Evolutionary conservation across 2,888 invertebrate species (phyloP).

Genomic region (Meliscaeva auricollis): DNA sequence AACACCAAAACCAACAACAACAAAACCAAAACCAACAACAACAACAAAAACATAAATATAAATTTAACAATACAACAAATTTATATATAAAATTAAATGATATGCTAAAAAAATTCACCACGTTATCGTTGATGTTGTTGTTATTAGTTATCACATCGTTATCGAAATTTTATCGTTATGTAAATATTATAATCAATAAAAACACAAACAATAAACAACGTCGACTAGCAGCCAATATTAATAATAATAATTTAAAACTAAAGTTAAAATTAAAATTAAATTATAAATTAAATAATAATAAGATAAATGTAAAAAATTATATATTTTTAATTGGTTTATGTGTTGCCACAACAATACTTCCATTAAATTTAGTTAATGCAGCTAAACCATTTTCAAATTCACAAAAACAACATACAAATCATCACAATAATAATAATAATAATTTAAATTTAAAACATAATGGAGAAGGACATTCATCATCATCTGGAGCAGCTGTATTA

Average conservation of each 20-base stretch:
- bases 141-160: slow-evolving; percentile 77
- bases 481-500: slow-evolving; percentile 65
- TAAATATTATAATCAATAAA: slow-evolving; percentile 66
- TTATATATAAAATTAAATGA: slow-evolving; percentile 6
- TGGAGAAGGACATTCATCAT: slow-evolving; percentile 42
- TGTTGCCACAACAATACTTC: slow-evolving; percentile 78
- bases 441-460: slow-evolving; percentile 17
- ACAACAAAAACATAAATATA: slow-evolving; percentile 42
- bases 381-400: slow-evolving; percentile 73
- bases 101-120: slow-evolving; percentile 54
- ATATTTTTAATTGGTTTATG: slow-evolving; percentile 78
- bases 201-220: slow-evolving; percentile 54
- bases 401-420: slow-evolving; percentile 67
- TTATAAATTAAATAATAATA: slow-evolving; percentile 64
- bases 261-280: slow-evolving; percentile 58
- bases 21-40: slow-evolving; percentile 59
- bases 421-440: slow-evolving; percentile 50
- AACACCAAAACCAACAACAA: slow-evolving; percentile 33
- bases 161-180: slow-evolving; percentile 77
- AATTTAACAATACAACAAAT: not conserved
- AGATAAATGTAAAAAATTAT: slow-evolving; percentile 70
- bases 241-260: slow-evolving; percentile 44
- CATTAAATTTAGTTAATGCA: slow-evolving; percentile 78
- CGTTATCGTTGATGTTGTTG: slow-evolving; percentile 71
- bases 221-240: slow-evolving; percentile 71